Evolutionary conservation across 2,888 invertebrate genomes (phyloP).

Genomic region (Gymnocheta viridis): DNA sequence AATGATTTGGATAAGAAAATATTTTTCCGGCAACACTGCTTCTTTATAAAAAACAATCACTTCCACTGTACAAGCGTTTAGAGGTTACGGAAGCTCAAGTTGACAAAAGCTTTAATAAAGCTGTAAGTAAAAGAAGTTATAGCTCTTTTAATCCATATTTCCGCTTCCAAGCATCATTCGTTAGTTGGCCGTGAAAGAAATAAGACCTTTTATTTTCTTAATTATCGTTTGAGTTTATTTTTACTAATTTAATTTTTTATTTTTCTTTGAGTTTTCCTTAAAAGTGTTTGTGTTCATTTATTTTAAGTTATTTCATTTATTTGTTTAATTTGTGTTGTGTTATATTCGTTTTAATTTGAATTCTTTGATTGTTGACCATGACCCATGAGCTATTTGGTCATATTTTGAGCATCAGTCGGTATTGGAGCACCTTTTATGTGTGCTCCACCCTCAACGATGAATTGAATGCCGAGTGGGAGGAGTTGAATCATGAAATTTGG

Average conservation of each 20-base stretch:
- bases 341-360: constrained; percentile 25
- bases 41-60: not conserved
- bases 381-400: constrained; percentile 61
- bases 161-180: constrained; percentile 7
- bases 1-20: no score
- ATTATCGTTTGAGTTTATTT: constrained; percentile 25
- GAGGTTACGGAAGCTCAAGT: not conserved
- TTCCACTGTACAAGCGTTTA: not conserved
- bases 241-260: constrained; percentile 11
- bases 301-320: constrained; percentile 1
- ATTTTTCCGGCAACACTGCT: not conserved
- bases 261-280: constrained; percentile 60
- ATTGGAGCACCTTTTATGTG: constrained; percentile 76
- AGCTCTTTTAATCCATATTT: not conserved
- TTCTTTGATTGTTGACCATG: constrained; percentile 12
- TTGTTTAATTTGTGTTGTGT: constrained; percentile 17
- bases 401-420: constrained; percentile 71
- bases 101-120: not conserved
- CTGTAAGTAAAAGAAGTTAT: not conserved
- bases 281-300: constrained; percentile 15
- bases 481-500: constrained; percentile 79
- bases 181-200: constrained; percentile 3
- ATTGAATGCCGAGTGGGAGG: constrained; percentile 78
- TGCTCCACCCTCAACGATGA: constrained; percentile 76
- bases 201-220: constrained; percentile 45